Conservation (phyloP, 2,797 vertebrate species). For the Coreius guichenoti region DNA sequence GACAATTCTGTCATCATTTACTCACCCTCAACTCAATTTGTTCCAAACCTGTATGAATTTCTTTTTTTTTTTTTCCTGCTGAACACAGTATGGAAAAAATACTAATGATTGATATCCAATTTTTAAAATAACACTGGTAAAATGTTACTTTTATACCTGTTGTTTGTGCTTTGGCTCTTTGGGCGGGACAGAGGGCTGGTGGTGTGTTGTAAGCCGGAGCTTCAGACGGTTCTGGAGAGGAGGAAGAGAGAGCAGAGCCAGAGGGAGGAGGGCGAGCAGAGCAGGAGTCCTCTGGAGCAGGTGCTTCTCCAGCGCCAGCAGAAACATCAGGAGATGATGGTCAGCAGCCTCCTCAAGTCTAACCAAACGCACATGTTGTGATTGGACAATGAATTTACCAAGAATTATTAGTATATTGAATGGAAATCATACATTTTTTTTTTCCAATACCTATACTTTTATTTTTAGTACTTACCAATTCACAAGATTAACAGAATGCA, state of each 20-base stretch:
- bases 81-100: neutral
- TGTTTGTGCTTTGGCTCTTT: conserved; percentile 47
- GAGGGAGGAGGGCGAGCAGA: conserved; percentile 69
- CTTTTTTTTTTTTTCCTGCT: neutral
- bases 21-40: neutral
- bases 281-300: conserved; percentile 73
- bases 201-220: conserved; percentile 76
- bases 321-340: conserved; percentile 73
- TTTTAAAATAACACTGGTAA: neutral
- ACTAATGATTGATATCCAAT: neutral
- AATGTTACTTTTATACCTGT: conserved; percentile 25
- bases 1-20: neutral
- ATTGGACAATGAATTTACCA: neutral
- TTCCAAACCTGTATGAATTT: neutral
- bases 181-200: conserved; percentile 71
- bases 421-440: no score
- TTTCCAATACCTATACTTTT: no score
- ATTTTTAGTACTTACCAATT: no score
- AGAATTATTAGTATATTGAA: no score
- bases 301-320: conserved; percentile 75
- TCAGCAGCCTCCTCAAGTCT: conserved; percentile 32
- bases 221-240: conserved; percentile 77
- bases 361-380: neutral
- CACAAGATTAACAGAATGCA: no score
- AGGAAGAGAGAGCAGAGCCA: conserved; percentile 74